Percentiles rank a stretch among this genome's conserved stretches.
phyloP scores from a whole-genome alignment of 2,888 invertebrate species.

The Empis livida region DNA sequence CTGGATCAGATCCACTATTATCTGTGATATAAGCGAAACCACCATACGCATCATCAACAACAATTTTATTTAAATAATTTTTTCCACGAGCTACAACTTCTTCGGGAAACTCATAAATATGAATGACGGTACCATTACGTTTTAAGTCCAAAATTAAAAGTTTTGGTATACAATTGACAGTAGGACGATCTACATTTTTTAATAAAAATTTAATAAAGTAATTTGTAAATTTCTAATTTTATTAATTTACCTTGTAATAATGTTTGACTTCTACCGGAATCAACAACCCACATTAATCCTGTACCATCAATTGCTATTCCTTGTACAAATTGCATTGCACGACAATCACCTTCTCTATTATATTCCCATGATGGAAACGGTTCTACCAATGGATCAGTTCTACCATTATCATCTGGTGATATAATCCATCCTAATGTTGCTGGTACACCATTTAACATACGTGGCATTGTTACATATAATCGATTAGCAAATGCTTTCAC shows the following conservation, averaged over 20 bases:
- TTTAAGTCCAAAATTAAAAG: conserved; percentile 54
- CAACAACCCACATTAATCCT: conserved; percentile 56
- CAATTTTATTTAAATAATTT: conserved; percentile 58
- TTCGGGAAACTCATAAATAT: conserved; percentile 48
- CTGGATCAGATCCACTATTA: conserved; percentile 52
- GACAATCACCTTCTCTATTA: conserved; percentile 53
- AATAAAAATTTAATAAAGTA: neutral
- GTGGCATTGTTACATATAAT: conserved; percentile 54
- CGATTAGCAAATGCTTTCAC: conserved; percentile 52
- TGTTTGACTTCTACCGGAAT: conserved; percentile 52
- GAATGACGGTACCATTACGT: conserved; percentile 41
- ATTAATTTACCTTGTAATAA: conserved; percentile 33
- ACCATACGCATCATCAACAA: conserved; percentile 54
- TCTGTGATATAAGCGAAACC: conserved; percentile 61
- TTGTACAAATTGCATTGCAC: conserved; percentile 59
- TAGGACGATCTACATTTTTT: conserved; percentile 23
- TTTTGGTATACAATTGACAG: conserved; percentile 50
- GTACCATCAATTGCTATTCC: conserved; percentile 58
- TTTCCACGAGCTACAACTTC: conserved; percentile 44
- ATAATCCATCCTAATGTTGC: conserved; percentile 51
- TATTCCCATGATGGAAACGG: conserved; percentile 62
- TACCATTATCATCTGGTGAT: conserved; percentile 27
- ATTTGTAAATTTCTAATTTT: too few species aligned
- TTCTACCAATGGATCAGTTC: conserved; percentile 44
- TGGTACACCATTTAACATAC: conserved; percentile 58